Evolutionary conservation across 2,113 vertebrate genomes (phyloP).

Genomic region (Puffinus mauretanicus): DNA sequence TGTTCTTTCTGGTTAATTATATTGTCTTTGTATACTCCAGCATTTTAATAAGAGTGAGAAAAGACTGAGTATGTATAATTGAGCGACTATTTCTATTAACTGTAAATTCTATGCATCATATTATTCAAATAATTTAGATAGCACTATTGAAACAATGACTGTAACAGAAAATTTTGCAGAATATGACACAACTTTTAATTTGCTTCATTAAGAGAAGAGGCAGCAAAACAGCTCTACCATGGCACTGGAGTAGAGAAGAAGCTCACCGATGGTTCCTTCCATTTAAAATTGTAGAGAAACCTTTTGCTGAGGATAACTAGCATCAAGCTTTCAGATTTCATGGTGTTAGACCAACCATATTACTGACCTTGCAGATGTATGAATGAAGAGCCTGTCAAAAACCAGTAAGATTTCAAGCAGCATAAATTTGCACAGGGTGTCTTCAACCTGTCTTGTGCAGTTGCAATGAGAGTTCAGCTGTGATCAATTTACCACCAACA

Average conservation of each 20-base stretch:
- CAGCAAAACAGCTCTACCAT: background rate
- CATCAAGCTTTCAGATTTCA: background rate
- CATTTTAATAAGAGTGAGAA: background rate
- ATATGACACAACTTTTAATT: background rate
- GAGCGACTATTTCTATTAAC: background rate
- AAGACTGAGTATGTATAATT: background rate
- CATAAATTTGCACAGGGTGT: background rate
- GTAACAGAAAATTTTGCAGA: background rate
- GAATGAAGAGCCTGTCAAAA: background rate
- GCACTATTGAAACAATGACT: background rate
- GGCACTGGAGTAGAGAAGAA: background rate
- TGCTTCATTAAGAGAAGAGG: background rate
- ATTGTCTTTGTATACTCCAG: background rate
- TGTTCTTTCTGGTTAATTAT: background rate
- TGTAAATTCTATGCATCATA: background rate
- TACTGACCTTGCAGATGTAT: background rate
- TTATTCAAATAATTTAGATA: background rate
- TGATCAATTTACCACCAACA: background rate
- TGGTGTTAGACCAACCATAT: background rate
- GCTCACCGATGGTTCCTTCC: background rate
- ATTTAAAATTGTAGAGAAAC: background rate
- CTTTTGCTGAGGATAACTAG: background rate
- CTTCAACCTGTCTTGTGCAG: background rate
- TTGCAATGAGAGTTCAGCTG: background rate
- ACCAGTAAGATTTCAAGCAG: background rate